Conservation (phyloP, 2,888 invertebrate species). For the Gymnocheta viridis region DNA sequence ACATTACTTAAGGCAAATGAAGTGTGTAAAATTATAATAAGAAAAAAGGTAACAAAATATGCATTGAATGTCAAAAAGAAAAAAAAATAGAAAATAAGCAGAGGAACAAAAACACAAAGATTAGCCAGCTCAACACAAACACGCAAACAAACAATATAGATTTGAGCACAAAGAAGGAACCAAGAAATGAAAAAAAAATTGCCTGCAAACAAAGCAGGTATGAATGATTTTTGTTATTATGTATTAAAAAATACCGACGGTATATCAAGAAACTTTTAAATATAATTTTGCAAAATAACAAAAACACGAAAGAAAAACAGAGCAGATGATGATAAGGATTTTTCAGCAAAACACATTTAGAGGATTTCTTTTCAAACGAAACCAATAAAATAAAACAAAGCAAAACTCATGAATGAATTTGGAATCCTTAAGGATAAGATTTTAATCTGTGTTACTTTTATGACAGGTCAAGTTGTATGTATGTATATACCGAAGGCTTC, state of each 20-base stretch:
- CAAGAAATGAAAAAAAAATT: constrained; percentile 18
- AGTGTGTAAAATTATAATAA: constrained; percentile 67
- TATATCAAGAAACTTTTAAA: constrained; percentile 42
- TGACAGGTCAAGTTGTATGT: constrained; percentile 18
- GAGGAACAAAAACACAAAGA: constrained; percentile 62
- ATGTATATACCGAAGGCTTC: neutral
- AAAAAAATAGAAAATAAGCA: neutral
- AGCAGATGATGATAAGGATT: constrained; percentile 67
- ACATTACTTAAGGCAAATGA: constrained; percentile 75
- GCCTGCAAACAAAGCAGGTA: constrained; percentile 60
- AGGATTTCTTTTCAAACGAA: constrained; percentile 26
- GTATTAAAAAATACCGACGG: constrained; percentile 63
- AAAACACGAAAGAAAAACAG: constrained; percentile 54
- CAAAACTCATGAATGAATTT: constrained; percentile 69
- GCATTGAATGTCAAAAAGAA: constrained; percentile 46
- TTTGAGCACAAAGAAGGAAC: constrained; percentile 41
- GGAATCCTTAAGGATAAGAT: constrained; percentile 57
- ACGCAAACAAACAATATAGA: constrained; percentile 66
- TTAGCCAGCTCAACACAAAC: constrained; percentile 69
- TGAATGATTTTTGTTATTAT: constrained; percentile 12
- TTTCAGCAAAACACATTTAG: constrained; percentile 41
- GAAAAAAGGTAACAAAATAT: constrained; percentile 68
- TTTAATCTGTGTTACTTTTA: constrained; percentile 59
- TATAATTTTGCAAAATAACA: constrained; percentile 28
- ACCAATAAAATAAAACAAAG: neutral